These are phyloP conservation scores for Philotrypesis tridentata DNA, from an alignment of 1,140 invertebrate species.

Conservation along the genomic window DNA sequence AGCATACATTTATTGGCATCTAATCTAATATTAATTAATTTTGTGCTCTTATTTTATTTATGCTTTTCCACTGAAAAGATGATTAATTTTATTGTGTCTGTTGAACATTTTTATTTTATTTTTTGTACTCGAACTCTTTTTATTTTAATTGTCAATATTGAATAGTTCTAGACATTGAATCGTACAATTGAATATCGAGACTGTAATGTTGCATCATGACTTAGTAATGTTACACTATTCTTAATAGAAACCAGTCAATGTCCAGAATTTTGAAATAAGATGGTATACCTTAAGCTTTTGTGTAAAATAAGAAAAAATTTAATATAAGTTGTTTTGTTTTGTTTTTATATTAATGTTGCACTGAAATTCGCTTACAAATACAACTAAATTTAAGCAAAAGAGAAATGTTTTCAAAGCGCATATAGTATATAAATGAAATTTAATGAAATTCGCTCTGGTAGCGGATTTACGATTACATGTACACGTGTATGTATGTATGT, in stretches of 20 bases:
- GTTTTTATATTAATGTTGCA: neutral
- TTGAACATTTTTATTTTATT: conserved; percentile 28
- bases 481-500: no score
- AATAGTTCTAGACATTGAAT: conserved; percentile 35
- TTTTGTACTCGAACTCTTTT: conserved; percentile 6
- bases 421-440: neutral
- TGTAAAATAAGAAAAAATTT: neutral
- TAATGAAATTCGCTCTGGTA: neutral
- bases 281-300: neutral
- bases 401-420: neutral
- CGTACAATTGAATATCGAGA: neutral
- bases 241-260: conserved; percentile 22
- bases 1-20: neutral
- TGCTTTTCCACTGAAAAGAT: neutral
- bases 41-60: conserved; percentile 3
- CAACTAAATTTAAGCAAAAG: neutral
- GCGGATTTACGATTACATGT: neutral
- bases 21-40: neutral
- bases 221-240: conserved; percentile 36
- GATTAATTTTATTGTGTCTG: neutral
- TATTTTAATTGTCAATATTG: neutral
- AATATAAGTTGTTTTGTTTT: neutral
- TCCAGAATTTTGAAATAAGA: conserved; percentile 35
- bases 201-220: conserved; percentile 32
- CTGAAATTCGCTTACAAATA: neutral